Percentiles rank a stretch among this genome's conserved stretches.
These are phyloP conservation scores for Maconellicoccus hirsutus DNA, from an alignment of 1,140 invertebrate species.

Conservation along the genomic window DNA sequence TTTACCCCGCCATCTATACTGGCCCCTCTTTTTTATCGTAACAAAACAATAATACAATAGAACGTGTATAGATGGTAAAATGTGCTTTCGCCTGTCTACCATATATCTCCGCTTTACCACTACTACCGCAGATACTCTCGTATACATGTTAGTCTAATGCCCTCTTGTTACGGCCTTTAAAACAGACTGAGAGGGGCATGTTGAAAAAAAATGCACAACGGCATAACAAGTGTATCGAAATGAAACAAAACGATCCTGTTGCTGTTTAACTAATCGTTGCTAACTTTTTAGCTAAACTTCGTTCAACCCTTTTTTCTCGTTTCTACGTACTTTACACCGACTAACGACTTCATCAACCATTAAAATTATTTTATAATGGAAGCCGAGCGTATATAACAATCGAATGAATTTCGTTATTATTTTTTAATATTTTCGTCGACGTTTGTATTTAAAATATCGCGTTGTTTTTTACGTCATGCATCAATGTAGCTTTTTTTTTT, in stretches of 20 bases:
- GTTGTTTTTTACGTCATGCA: too few relatives aligned
- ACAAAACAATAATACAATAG: constrained; percentile 19
- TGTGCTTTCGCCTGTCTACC: not conserved
- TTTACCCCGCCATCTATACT: not conserved
- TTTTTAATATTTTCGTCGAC: not conserved
- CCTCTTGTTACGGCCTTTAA: not conserved
- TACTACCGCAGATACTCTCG: not conserved
- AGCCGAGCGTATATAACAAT: not conserved
- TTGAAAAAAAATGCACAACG: not conserved
- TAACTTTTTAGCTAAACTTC: not conserved
- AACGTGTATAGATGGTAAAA: not conserved
- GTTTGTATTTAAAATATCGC: too few relatives aligned
- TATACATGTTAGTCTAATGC: constrained; percentile 2
- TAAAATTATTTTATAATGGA: constrained; percentile 6
- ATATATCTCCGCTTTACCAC: not conserved
- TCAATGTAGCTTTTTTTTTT: too few relatives aligned
- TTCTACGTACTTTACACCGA: too few relatives aligned
- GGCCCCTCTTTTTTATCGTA: not conserved
- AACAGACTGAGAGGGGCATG: too few relatives aligned
- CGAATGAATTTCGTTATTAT: not conserved
- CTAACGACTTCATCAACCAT: not conserved
- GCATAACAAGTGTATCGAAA: constrained; percentile 19
- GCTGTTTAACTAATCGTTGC: constrained; percentile 18
- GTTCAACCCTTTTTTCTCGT: not conserved
- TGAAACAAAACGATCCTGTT: constrained; percentile 21